Evolutionary conservation across 1,140 invertebrate species (phyloP).

Genomic region (Rhagoletis pomonella): DNA sequence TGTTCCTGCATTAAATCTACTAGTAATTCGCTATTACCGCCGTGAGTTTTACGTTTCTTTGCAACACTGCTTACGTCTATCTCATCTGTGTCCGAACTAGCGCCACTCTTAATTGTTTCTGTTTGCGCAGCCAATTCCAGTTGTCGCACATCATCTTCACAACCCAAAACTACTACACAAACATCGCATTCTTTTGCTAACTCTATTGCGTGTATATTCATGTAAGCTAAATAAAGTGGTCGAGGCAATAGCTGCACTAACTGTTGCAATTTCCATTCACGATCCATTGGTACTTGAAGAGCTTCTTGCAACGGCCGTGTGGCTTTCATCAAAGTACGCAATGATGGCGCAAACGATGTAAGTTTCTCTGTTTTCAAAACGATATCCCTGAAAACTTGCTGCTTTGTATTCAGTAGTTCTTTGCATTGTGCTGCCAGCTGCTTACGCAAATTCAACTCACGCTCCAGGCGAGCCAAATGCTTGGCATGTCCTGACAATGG

Average conservation of each 20-base stretch:
- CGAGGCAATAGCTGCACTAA: slow-evolving; percentile 85
- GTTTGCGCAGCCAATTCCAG: slow-evolving; percentile 76
- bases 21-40: neutral
- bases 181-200: slow-evolving; percentile 82
- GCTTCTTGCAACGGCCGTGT: slow-evolving; percentile 94
- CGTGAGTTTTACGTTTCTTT: slow-evolving; percentile 43
- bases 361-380: slow-evolving; percentile 86
- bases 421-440: slow-evolving; percentile 86
- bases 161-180: slow-evolving; percentile 82
- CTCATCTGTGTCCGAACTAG: slow-evolving; percentile 14
- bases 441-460: slow-evolving; percentile 93
- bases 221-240: slow-evolving; percentile 91
- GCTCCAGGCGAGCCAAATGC: slow-evolving; percentile 90
- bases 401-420: slow-evolving; percentile 85
- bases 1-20: slow-evolving; percentile 24
- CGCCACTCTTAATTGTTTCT: slow-evolving; percentile 76
- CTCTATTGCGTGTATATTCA: slow-evolving; percentile 88
- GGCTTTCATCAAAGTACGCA: slow-evolving; percentile 83
- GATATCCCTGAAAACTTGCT: slow-evolving; percentile 84
- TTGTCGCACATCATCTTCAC: slow-evolving; percentile 75
- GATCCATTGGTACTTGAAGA: slow-evolving; percentile 86
- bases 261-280: slow-evolving; percentile 84
- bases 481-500: slow-evolving; percentile 86
- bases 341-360: slow-evolving; percentile 87
- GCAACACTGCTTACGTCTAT: slow-evolving; percentile 62